Conservation (phyloP, 2,113 vertebrate species). For the Neopipo cinnamomea region DNA sequence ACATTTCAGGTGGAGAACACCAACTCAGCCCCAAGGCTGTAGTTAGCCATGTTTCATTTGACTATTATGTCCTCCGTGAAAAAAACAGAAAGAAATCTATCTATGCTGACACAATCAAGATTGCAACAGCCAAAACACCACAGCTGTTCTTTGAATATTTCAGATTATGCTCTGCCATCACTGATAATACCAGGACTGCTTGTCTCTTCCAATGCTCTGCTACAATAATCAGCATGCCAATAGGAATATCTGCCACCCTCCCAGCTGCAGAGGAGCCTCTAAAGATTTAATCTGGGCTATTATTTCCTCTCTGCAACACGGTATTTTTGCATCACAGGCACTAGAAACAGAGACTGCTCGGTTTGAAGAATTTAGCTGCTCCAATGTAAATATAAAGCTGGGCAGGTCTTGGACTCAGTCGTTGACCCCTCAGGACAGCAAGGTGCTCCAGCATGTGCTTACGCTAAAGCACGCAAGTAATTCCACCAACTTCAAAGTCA, state of each 20-base stretch:
- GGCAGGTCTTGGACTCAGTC: neutral
- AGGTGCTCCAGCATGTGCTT: neutral
- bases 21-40: neutral
- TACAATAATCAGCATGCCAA: neutral
- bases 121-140: constrained; percentile 33
- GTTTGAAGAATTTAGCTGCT: neutral
- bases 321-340: neutral
- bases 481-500: neutral
- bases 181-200: neutral
- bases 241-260: neutral
- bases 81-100: constrained; percentile 40
- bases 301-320: neutral
- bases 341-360: neutral
- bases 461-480: neutral
- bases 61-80: neutral
- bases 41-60: constrained; percentile 28
- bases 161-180: constrained; percentile 4
- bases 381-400: neutral
- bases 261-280: neutral
- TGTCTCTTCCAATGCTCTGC: constrained; percentile 26
- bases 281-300: neutral
- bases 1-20: constrained; percentile 28
- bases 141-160: constrained; percentile 25
- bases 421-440: neutral
- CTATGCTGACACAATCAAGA: constrained; percentile 30